Percentiles rank a stretch among this genome's conserved stretches.
phyloP scores from a whole-genome alignment of 2,113 vertebrate species.

The Psittacus erithacus region DNA sequence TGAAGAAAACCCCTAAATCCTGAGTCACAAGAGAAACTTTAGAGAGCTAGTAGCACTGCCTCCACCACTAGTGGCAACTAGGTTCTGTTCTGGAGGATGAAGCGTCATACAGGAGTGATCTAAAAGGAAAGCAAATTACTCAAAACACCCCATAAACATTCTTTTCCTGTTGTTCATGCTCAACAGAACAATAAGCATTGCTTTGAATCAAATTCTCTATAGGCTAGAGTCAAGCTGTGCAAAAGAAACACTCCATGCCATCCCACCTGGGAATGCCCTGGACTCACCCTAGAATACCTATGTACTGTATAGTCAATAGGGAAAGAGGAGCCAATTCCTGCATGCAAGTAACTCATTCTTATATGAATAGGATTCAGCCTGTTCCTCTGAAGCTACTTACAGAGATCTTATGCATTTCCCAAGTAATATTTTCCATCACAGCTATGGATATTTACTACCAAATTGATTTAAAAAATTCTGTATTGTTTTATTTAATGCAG shows the following conservation, averaged over 20 bases:
- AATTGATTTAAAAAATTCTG: neutral
- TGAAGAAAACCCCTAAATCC: neutral
- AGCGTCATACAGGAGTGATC: neutral
- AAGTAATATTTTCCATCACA: neutral
- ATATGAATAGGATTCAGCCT: neutral
- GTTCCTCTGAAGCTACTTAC: rapidly evolving
- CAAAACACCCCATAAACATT: no score
- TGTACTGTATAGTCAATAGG: neutral
- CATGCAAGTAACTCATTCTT: neutral
- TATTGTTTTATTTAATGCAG: neutral
- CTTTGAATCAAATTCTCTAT: neutral
- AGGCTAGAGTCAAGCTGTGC: neutral
- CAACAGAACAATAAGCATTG: neutral
- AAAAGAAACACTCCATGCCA: neutral
- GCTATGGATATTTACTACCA: neutral
- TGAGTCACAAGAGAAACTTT: neutral
- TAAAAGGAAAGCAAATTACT: neutral
- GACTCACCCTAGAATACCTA: neutral
- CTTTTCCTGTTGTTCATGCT: neutral
- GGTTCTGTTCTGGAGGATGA: neutral
- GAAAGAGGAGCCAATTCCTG: neutral
- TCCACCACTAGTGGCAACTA: neutral
- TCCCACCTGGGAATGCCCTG: neutral
- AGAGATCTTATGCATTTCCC: neutral
- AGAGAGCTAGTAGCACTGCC: neutral